Conservation (phyloP, 1,140 invertebrate species). For the Aphelenchoides avenae region DNA sequence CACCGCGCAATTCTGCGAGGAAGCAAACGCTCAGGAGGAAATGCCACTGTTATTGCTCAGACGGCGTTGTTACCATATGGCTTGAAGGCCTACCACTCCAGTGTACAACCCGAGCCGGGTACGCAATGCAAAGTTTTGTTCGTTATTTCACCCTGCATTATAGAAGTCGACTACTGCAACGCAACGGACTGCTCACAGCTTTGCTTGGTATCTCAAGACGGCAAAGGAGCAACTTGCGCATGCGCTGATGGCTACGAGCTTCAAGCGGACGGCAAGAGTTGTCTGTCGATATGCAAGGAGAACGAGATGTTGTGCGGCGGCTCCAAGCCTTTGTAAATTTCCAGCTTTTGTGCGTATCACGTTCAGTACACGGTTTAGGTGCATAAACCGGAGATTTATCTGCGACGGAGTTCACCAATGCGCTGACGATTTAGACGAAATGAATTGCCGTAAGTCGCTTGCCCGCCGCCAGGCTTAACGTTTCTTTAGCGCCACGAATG, state of each 20-base stretch:
- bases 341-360: too few relatives aligned
- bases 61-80: constrained; percentile 46
- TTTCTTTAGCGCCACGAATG: constrained; percentile 61
- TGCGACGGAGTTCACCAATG: constrained; percentile 53
- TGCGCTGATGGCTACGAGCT: constrained; percentile 68
- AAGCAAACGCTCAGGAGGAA: constrained; percentile 46
- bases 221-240: constrained; percentile 31
- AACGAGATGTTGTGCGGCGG: constrained; percentile 47
- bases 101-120: constrained; percentile 46
- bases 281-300: constrained; percentile 77
- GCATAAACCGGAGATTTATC: constrained; percentile 46
- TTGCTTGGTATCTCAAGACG: constrained; percentile 40
- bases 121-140: too few relatives aligned
- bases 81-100: constrained; percentile 55
- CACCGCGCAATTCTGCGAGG: constrained; percentile 49
- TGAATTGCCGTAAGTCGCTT: constrained; percentile 55
- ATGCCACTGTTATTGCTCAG: constrained; percentile 37
- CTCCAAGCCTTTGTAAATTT: constrained; percentile 37
- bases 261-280: constrained; percentile 75
- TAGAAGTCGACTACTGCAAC: too few relatives aligned
- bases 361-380: constrained; percentile 23
- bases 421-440: constrained; percentile 57
- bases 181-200: constrained; percentile 40
- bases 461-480: too few relatives aligned
- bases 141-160: too few relatives aligned